Conservation (phyloP, 2,888 invertebrate genomes). For the Lochmaea crataegi region DNA sequence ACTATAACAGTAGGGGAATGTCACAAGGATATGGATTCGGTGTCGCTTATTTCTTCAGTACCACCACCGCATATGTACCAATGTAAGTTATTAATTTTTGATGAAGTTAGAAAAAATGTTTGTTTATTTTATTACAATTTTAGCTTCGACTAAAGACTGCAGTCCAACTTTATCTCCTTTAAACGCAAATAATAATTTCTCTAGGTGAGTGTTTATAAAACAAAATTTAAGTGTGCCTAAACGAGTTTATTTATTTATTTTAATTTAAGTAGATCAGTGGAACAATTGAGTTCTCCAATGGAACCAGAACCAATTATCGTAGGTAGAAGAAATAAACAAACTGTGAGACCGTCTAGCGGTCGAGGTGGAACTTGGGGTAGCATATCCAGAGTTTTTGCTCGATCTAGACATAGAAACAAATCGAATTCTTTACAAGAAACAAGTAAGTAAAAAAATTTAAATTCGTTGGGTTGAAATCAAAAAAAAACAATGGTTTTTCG, state of each 20-base stretch:
- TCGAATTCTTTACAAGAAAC: slow-evolving; percentile 76
- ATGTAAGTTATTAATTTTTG: slow-evolving; percentile 66
- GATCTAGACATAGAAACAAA: slow-evolving; percentile 86
- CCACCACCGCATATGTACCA: slow-evolving; percentile 77
- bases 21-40: slow-evolving; percentile 77
- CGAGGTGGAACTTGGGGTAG: slow-evolving; percentile 91
- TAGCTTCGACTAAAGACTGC: slow-evolving; percentile 85
- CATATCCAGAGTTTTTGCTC: slow-evolving; percentile 89
- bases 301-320: slow-evolving; percentile 72
- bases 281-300: slow-evolving; percentile 84
- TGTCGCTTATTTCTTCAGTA: slow-evolving; percentile 77
- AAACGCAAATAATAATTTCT: slow-evolving; percentile 79
- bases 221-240: not conserved
- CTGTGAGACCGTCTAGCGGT: slow-evolving; percentile 66
- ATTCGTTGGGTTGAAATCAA: not conserved
- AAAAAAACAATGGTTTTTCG: not conserved
- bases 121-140: slow-evolving; percentile 32
- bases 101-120: not conserved
- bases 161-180: slow-evolving; percentile 86
- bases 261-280: slow-evolving; percentile 72
- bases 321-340: slow-evolving; percentile 60
- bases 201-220: slow-evolving; percentile 74
- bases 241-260: not conserved
- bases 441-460: slow-evolving; percentile 58
- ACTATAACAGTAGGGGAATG: slow-evolving; percentile 72